Percentiles rank a stretch among this genome's conserved stretches.
Conservation (phyloP, 1,140 invertebrate species). For the Berghia stephanieae region DNA sequence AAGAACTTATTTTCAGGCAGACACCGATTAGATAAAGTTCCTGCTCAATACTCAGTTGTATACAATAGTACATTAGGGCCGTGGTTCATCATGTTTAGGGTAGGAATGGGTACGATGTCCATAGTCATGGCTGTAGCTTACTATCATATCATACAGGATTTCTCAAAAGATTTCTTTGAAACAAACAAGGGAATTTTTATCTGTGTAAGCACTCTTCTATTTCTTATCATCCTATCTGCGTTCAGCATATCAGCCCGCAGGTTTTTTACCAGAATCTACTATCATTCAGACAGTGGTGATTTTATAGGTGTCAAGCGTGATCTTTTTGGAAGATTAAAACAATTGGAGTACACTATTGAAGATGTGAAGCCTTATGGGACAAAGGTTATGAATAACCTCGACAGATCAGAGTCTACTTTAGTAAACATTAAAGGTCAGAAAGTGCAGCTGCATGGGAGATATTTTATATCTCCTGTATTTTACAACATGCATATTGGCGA, state of each 20-base stretch:
- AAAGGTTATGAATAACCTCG: neutral
- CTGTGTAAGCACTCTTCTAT: no score
- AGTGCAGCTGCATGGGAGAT: neutral
- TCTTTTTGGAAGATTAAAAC: neutral
- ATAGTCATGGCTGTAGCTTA: neutral
- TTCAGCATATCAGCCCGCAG: no score
- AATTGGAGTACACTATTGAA: neutral
- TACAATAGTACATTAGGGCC: neutral
- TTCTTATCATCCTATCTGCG: no score
- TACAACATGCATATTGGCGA: constrained; percentile 25
- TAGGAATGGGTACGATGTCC: neutral
- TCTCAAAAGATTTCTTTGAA: neutral
- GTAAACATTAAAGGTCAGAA: constrained; percentile 7
- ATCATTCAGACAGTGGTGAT: neutral
- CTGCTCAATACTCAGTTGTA: neutral
- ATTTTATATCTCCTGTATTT: neutral
- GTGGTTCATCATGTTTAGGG: neutral
- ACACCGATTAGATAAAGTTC: neutral
- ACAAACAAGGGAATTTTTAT: no score
- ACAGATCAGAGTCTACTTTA: neutral
- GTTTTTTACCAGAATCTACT: constrained; percentile 8
- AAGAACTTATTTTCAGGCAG: neutral
- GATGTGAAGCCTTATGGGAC: constrained; percentile 10
- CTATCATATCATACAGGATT: neutral
- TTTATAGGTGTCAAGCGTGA: constrained; percentile 12